phyloP scores from a whole-genome alignment of 2,113 vertebrate genomes.

The Crotalus horridus region DNA sequence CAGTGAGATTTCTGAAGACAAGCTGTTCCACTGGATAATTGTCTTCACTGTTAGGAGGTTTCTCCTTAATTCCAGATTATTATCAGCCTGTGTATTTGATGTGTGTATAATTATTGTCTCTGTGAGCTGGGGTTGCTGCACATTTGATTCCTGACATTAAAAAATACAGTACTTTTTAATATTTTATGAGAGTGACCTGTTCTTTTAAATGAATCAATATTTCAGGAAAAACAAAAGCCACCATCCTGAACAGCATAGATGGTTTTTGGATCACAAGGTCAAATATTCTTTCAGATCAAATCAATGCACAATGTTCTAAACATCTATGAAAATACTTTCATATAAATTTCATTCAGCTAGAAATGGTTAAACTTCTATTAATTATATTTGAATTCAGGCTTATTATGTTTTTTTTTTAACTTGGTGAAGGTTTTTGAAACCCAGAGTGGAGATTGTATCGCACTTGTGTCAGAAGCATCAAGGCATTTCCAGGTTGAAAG shows the following conservation, averaged over 20 bases:
- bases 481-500: neutral
- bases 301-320: neutral
- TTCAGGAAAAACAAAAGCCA: slow-evolving; percentile 10
- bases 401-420: neutral
- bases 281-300: slow-evolving; percentile 23
- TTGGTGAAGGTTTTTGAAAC: neutral
- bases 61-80: neutral
- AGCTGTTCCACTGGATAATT: no score
- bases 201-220: neutral
- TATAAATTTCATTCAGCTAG: neutral
- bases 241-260: neutral
- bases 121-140: neutral
- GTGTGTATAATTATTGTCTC: neutral
- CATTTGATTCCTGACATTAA: slow-evolving; percentile 17
- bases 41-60: no score
- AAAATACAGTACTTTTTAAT: slow-evolving; percentile 10
- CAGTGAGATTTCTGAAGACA: no score
- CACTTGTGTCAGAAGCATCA: neutral
- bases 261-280: neutral
- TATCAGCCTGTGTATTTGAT: neutral
- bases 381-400: neutral
- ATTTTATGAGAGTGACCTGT: slow-evolving; percentile 21
- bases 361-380: neutral
- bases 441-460: neutral
- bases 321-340: neutral